Percentiles rank a stretch among this genome's conserved stretches.
Evolutionary conservation across 2,797 vertebrate species (phyloP).

Genomic region (Mormyrops attenuatus): DNA sequence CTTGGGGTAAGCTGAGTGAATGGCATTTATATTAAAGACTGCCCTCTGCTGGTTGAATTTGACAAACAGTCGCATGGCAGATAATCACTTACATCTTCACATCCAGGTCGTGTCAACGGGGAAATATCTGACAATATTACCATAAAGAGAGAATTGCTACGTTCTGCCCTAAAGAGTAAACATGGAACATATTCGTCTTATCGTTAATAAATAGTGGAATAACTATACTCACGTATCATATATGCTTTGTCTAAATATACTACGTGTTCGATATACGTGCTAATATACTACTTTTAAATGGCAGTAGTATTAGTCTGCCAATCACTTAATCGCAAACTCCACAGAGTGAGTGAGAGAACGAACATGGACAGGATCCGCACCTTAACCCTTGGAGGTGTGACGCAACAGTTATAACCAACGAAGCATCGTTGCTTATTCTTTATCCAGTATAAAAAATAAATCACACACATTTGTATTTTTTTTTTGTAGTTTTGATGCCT

Average conservation of each 20-base stretch:
- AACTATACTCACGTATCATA: background rate
- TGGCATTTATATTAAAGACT: background rate
- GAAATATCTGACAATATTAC: background rate
- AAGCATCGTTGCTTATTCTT: background rate
- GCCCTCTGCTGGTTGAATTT: slow-evolving; percentile 10
- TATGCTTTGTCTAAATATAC: background rate
- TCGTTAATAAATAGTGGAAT: background rate
- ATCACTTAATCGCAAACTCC: background rate
- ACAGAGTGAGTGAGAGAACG: background rate
- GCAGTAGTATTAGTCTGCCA: background rate
- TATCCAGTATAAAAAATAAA: background rate
- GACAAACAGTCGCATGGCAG: background rate
- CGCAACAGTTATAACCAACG: background rate
- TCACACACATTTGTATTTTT: background rate
- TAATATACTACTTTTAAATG: background rate
- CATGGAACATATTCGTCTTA: background rate
- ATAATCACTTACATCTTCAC: background rate
- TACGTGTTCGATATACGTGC: background rate
- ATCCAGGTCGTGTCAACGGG: background rate
- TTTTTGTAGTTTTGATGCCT: background rate
- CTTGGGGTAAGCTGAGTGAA: background rate
- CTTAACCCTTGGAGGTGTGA: background rate
- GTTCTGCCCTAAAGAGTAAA: background rate
- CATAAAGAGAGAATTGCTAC: background rate
- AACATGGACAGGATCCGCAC: background rate